A percentile compares a stretch with the other conserved stretches of the same genome.
Conservation (phyloP, 1,140 invertebrate genomes). For the Euborellia annulipes region DNA sequence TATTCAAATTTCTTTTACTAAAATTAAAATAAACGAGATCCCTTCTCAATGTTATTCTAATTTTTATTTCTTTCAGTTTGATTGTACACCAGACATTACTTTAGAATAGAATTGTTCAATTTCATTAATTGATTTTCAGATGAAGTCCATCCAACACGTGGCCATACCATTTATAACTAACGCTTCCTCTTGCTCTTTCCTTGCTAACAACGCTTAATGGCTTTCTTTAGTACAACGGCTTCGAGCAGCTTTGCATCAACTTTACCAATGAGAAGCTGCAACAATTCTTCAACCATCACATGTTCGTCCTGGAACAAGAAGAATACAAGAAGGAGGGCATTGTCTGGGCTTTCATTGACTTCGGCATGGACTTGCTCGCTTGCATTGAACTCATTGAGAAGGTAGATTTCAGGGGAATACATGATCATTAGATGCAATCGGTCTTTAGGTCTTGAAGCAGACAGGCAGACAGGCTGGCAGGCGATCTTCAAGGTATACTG, state of each 20-base stretch:
- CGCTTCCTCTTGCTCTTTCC: conserved; percentile 5
- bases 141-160: too few species aligned
- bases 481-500: not conserved
- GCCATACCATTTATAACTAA: too few species aligned
- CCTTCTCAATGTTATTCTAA: too few species aligned
- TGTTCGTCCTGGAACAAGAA: conserved; percentile 95
- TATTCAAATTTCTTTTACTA: too few species aligned
- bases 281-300: conserved; percentile 97
- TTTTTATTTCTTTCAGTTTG: too few species aligned
- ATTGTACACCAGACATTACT: too few species aligned
- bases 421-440: too few species aligned
- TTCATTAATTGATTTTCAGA: too few species aligned
- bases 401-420: conserved; percentile 33
- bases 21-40: too few species aligned
- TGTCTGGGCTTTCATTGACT: conserved; percentile 91
- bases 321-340: conserved; percentile 92
- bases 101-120: too few species aligned
- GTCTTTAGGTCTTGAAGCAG: too few species aligned
- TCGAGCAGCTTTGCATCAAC: conserved; percentile 98
- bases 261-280: conserved; percentile 95
- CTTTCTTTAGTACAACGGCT: conserved; percentile 74
- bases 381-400: conserved; percentile 96
- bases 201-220: conserved; percentile 7
- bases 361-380: conserved; percentile 91
- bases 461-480: too few species aligned